A percentile compares a stretch with the other conserved stretches of the same genome.
Evolutionary conservation across 2,113 vertebrate genomes (phyloP).

Genomic region (Mesembrinibis cayennensis): DNA sequence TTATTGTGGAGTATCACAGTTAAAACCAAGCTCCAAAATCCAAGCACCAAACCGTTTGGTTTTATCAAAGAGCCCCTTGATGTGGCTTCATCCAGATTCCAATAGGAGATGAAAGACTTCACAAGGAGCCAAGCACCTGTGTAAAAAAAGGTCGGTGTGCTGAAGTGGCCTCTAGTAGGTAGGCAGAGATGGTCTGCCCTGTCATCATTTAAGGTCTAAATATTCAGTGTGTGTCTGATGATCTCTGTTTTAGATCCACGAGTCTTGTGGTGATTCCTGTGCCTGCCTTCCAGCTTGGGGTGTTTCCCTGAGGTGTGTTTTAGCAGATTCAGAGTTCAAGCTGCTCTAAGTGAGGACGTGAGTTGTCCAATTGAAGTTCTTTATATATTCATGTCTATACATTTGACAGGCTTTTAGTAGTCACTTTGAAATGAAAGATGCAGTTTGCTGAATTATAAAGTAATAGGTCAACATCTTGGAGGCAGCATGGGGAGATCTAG

Average conservation of each 20-base stretch:
- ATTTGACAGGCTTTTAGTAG: neutral
- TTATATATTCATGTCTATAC: neutral
- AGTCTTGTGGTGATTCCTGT: neutral
- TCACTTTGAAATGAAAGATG: neutral
- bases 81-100: neutral
- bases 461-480: neutral
- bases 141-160: neutral
- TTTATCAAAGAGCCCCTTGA: neutral
- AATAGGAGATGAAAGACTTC: neutral
- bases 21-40: neutral
- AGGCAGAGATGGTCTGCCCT: neutral
- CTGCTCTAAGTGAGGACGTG: neutral
- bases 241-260: neutral
- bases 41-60: neutral
- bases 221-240: neutral
- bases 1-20: neutral
- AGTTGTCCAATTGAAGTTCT: neutral
- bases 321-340: neutral
- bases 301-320: neutral
- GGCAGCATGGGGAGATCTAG: neutral
- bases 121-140: neutral
- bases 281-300: neutral
- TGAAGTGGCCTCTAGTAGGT: neutral
- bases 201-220: neutral
- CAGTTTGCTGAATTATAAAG: neutral